phyloP scores from a whole-genome alignment of 2,888 invertebrate genomes.

The Drosophila mercatorum region DNA sequence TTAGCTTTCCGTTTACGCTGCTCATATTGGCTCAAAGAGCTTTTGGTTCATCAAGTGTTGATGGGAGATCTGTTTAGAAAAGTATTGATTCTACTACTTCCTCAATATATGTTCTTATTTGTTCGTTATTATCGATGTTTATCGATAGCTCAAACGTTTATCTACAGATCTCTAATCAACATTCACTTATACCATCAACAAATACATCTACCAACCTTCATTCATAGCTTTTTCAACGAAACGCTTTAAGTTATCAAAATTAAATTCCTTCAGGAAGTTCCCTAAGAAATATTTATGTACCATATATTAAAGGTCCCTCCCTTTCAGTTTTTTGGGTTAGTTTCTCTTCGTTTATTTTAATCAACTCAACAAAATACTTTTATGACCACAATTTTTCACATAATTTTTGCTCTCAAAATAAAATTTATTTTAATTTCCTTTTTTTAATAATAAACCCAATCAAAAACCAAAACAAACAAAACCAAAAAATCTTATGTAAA shows the following conservation, averaged over 20 bases:
- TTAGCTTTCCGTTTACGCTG: slow-evolving; percentile 73
- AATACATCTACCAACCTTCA: slow-evolving; percentile 9
- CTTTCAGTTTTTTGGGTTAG: slow-evolving; percentile 5
- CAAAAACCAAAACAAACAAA: slow-evolving; percentile 39
- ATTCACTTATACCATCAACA: slow-evolving; percentile 14
- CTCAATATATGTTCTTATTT: too few species aligned
- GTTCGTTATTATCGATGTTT: neutral
- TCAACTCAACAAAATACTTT: neutral
- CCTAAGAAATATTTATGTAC: slow-evolving; percentile 11
- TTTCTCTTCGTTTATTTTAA: slow-evolving; percentile 3
- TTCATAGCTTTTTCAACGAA: slow-evolving; percentile 29
- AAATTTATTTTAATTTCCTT: slow-evolving; percentile 19
- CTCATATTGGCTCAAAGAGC: slow-evolving; percentile 26
- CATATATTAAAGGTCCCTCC: slow-evolving; percentile 27
- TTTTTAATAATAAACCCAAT: slow-evolving; percentile 50
- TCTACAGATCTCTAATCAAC: slow-evolving; percentile 25
- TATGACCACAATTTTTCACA: slow-evolving; percentile 14
- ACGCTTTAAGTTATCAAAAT: slow-evolving; percentile 20
- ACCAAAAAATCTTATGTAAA: slow-evolving; percentile 73
- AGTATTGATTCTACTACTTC: too few species aligned
- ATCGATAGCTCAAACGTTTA: neutral
- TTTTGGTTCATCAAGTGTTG: slow-evolving; percentile 10
- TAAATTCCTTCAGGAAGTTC: neutral
- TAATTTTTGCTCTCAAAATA: slow-evolving; percentile 35
- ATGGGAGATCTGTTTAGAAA: slow-evolving; percentile 8